Base-by-base conservation (phyloP, 2,888 invertebrate genomes). In the Cantharis rustica region DNA sequence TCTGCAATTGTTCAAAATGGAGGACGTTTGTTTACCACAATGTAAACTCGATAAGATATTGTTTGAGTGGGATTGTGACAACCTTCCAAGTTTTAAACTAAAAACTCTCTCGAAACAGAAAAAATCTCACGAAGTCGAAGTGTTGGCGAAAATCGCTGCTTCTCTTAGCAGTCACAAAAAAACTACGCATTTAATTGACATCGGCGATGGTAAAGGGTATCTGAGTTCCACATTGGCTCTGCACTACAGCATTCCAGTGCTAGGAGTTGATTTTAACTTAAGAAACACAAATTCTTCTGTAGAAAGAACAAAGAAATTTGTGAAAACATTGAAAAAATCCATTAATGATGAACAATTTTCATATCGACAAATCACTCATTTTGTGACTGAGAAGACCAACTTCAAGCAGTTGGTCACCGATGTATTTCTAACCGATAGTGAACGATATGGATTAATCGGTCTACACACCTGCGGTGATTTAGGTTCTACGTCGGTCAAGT, bases 381-480 rank as follows among this genome's bases (percentile, higher is more conserved):
- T 89, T 85, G 91, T 95, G 7, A 92, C 92, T 0, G 88, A 89
- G 10, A 85, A 91, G 26, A 90, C 92, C 0, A 89, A 94, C 83
- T 86, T 95, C 15, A 77, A 83, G 0, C 82, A 86, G 2, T 83
- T 93, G 0, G 84, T 93, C 0, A 84, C 82, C 27, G 87, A 91
- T 13, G 85, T 90, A 76, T 94, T 93, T 85, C 86, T 83, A 1
- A 82, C 83, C 15, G 82, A 86, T 16, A 84, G 88, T 64, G 83
- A 88, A 0, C 88, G 86, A 13, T 81, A 93, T n/a, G 89, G 92
- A 47, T 83, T 94, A 2, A 91, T 91, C 84, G 97, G 97, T 11
- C 90, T 98, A 9, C 98, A 98, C 85, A 96, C 97, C 0, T 98
- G 98, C 86, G 98, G 98, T 0, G 93, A 95, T 88, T 89, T 98